Evolutionary conservation across 2,888 invertebrate genomes (phyloP), one percentile per base, ranked within the genome.

Genomic region (Pogonocherus hispidulus): DNA sequence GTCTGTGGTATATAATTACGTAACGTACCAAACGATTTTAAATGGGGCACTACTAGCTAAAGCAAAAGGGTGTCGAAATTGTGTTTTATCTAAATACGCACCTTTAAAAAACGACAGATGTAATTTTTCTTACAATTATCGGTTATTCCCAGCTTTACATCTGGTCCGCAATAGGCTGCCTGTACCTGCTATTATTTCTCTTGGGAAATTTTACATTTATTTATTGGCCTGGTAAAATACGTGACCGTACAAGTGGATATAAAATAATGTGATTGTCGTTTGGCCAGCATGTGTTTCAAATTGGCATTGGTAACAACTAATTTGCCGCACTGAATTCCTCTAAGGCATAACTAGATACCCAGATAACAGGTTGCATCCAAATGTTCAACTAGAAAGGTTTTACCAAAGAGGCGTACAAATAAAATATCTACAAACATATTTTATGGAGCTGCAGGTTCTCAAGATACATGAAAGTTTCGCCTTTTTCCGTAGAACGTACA

Each of bases 1-100:
- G 11, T 46, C 23, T 22, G 22, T 9, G 32, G 27, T 44, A 59
- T 47, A 23, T 47, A 46, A 59, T 59, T 59, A 59, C 19, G 41
- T 22, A 37, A 44, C 59, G 19, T 46, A 46, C 23, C 27, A 54
- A 51, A 23, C 32, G 20, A 19, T 56, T 44, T 66, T 66, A 74
- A 71, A 63, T 66, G 60, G 57, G 57, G 60, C 51, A 62, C 65
- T 74, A 73, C 74, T 73, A 57, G 66, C 16, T 41, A 71, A 75
- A 64, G 66, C 73, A 20, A 67, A 70, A 69, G 72, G 73, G 73
- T 74, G 70, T 63, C 69, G 72, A 67, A 73, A 73, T 67, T 69
- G 69, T 8, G 52, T 60, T 54, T 16, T n/a, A 60, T 54, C 35
- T 47, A 54, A 56, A 16, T 51, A 37, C 23, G 49, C 67, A 70